These are phyloP conservation scores for Takifugu bimaculatus DNA, from an alignment of 2,113 vertebrate species.

Conservation along the genomic window DNA sequence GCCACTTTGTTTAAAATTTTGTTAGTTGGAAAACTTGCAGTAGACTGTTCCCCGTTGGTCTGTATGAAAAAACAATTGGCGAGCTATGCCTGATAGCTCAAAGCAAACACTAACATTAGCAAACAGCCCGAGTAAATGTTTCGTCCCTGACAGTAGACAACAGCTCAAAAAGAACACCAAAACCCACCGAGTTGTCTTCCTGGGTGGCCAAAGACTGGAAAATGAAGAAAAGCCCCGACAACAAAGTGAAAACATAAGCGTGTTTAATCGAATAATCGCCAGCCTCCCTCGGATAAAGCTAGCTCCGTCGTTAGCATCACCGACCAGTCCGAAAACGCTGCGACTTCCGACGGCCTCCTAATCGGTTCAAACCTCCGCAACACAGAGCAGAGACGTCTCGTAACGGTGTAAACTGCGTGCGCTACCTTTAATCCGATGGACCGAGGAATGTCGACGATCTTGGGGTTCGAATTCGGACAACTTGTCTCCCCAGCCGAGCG, in stretches of 20 bases:
- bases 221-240: not conserved
- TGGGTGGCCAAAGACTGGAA: not conserved
- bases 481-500: constrained; percentile 48
- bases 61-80: constrained; percentile 55
- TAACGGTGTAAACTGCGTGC: not conserved
- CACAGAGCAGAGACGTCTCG: not conserved
- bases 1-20: not conserved
- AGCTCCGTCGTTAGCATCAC: constrained; percentile 49
- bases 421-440: constrained; percentile 54
- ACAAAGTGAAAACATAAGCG: constrained; percentile 14
- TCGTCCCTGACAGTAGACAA: constrained; percentile 41
- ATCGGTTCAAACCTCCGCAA: constrained; percentile 9
- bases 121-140: constrained; percentile 41
- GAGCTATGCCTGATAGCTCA: constrained; percentile 45
- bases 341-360: constrained; percentile 23
- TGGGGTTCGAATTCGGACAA: constrained; percentile 55
- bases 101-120: constrained; percentile 61
- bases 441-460: constrained; percentile 58
- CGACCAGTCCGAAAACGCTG: constrained; percentile 34
- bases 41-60: constrained; percentile 40
- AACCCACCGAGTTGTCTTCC: not conserved
- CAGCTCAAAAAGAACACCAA: constrained; percentile 2
- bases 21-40: constrained; percentile 30
- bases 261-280: constrained; percentile 54
- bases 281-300: constrained; percentile 49